These are phyloP conservation scores for Netelia inedita DNA, from an alignment of 2,888 invertebrate genomes.

Conservation along the genomic window DNA sequence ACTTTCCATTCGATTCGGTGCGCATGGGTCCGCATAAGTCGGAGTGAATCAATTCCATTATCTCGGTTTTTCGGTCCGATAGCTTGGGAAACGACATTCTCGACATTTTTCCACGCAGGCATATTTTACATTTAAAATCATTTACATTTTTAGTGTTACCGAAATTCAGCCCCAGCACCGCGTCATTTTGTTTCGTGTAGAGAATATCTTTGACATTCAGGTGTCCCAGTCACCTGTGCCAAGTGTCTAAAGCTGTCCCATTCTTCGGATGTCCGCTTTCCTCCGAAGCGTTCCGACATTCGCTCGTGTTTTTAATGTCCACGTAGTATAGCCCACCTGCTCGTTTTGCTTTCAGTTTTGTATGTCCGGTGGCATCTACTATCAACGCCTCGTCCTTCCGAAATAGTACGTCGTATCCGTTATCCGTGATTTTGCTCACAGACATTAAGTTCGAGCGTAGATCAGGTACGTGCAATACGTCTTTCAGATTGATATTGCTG, in stretches of 20 bases:
- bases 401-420: conserved; percentile 57
- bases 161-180: not conserved
- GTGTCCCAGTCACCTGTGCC: conserved; percentile 53
- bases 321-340: conserved; percentile 63
- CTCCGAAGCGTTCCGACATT: not conserved
- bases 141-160: not conserved
- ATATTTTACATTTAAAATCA: not conserved
- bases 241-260: not conserved
- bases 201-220: conserved; percentile 43
- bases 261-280: not conserved
- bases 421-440: conserved; percentile 68
- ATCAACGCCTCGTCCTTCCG: conserved; percentile 53
- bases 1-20: conserved; percentile 19
- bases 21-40: not conserved
- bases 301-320: not conserved
- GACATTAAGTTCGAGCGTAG: conserved; percentile 70
- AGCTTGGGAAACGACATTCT: not conserved
- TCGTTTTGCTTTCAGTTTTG: conserved; percentile 57
- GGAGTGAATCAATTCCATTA: conserved; percentile 19
- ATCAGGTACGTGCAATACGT: conserved; percentile 68
- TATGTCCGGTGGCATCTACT: conserved; percentile 29
- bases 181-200: not conserved
- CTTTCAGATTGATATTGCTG: conserved; percentile 41
- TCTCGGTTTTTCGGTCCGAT: not conserved
- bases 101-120: conserved; percentile 18